Base-by-base conservation (phyloP, 2,113 vertebrate genomes). In the Nycticryphes semicollaris region DNA sequence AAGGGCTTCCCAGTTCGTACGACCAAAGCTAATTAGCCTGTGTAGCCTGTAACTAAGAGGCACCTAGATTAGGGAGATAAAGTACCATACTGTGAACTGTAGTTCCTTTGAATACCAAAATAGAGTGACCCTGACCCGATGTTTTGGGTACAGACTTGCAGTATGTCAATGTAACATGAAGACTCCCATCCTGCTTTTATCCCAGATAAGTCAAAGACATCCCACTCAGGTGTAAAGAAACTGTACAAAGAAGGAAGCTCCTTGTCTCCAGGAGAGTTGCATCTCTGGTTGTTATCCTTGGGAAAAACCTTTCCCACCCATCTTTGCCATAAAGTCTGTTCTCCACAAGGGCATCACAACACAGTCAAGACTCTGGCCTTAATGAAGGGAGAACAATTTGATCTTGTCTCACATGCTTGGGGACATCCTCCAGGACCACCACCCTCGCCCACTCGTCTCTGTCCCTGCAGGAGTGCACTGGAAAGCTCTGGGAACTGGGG, bases 351-450 rank as follows among this genome's bases (percentile, higher is more conserved):
- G 14, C 76, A 84, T 48, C 31, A 5, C 20, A 25, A 12, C 17
- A 37, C 0, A 0, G 14, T 21, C 35, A 41, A 39, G 60, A 63
- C 37, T 39, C 39, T 8, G 51, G 35, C 23, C 17, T 72, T 45
- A 19, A 64, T 5, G 3, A 86, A 75, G 24, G 33, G 45, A 33
- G 23, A 66, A 4, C 12, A 51, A 31, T 31, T 23, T 25, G 41
- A 66, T 24, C 25, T 62, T 19, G n/a, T 37, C 35, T 31, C 9
- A 4, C 2, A 4, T 11, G 20, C 23, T 0, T 0, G 5, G 24
- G 12, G 50, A 37, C 2, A 3, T 16, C 16, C 15, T 63, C 28
- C 3, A 0, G 33, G 54, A 64, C 4, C n/a, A n/a, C n/a, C n/a
- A n/a, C 35, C 15, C 30, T 68, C 56, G n/a, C 9, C 41, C 41